phyloP scores from a whole-genome alignment of 2,888 invertebrate genomes.

The Diplazon laetatorius region DNA sequence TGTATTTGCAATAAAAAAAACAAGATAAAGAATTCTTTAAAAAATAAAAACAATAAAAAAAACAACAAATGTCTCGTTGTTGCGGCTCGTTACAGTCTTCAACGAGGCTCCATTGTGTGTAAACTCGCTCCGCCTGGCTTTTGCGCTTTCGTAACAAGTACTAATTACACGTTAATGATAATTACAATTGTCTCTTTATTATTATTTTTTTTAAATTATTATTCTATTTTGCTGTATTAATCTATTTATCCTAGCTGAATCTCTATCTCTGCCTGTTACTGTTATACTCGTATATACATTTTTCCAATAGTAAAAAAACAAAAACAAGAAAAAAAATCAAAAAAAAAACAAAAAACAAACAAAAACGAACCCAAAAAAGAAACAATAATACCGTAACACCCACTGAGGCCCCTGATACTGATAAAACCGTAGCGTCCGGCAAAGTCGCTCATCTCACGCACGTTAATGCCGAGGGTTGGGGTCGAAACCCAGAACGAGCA shows the following conservation, averaged over 20 bases:
- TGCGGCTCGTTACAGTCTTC: conserved; percentile 54
- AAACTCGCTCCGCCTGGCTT: conserved; percentile 62
- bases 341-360: no score
- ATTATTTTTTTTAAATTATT: no score
- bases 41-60: not conserved
- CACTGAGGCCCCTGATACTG: not conserved
- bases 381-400: not conserved
- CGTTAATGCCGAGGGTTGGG: no score
- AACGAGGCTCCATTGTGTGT: conserved; percentile 50
- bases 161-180: conserved; percentile 34
- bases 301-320: not conserved
- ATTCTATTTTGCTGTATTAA: conserved; percentile 8
- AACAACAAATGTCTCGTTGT: conserved; percentile 32
- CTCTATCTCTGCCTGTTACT: conserved; percentile 48
- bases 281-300: conserved; percentile 22
- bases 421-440: not conserved
- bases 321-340: not conserved
- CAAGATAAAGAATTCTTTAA: no score
- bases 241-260: not conserved
- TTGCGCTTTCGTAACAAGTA: conserved; percentile 58
- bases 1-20: not conserved
- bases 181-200: conserved; percentile 22
- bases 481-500: no score
- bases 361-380: no score
- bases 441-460: not conserved